Evolutionary conservation across 2,888 invertebrate genomes (phyloP), one percentile per base, ranked within the genome.

Genomic region (Holacanthella duospinosa): DNA sequence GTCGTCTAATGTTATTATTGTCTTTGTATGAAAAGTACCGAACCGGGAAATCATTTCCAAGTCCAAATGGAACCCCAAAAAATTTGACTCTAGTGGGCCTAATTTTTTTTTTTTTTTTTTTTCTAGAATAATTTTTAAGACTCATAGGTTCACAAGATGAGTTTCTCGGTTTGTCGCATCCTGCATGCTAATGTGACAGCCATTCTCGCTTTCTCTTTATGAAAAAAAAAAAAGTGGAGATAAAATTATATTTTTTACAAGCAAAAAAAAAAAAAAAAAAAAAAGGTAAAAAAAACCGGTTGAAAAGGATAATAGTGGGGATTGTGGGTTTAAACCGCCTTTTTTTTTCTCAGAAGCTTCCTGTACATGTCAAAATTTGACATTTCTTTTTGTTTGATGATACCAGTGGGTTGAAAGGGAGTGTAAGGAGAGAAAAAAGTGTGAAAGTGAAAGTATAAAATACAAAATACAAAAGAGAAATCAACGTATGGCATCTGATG

Each of bases 111-210:
- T 36, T 36, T 36, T 9, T 36, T n/a, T n/a, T n/a, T n/a, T n/a
- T n/a, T n/a, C n/a, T n/a, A n/a, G n/a, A n/a, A n/a, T n/a, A n/a
- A n/a, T n/a, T n/a, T n/a, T 6, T 16, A 16, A 36, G 16, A 36
- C 36, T 36, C 36, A 36, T n/a, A n/a, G n/a, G 36, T 48, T 48
- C 48, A 9, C 21, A 48, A 21, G 48, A 48, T 48, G 48, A 48
- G 48, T 64, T 69, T 67, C 65, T 67, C 70, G 68, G 66, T 66
- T 68, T 68, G 66, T 69, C 72, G 68, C 70, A 66, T 70, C 65
- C 65, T 68, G 71, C 66, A 72, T 72, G 72, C 69, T 69, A 72
- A 72, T 72, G 68, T 70, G 70, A 70, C 70, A 72, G 72, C 67
- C 67, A 68, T 72, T 69, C 67, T 71, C 68, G 67, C 67, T 68